phyloP scores from a whole-genome alignment of 2,113 vertebrate genomes.

The Philantomba maxwellii region DNA sequence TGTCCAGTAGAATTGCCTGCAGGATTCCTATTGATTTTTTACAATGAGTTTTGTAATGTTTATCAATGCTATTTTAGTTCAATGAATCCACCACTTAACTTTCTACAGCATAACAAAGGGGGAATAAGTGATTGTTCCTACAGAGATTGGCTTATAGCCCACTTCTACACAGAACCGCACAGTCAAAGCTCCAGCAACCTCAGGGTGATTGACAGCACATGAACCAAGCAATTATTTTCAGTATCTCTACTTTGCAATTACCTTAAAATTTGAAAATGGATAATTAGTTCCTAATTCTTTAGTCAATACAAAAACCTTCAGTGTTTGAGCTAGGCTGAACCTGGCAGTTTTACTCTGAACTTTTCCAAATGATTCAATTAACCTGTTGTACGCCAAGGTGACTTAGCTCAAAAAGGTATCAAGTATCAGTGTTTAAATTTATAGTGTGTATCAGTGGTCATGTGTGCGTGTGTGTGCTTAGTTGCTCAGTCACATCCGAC shows the following conservation, averaged over 20 bases:
- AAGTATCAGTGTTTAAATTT: background rate
- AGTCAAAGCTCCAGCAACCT: constrained; percentile 34
- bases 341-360: constrained; percentile 29
- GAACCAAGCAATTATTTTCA: constrained; percentile 62
- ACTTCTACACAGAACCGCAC: background rate
- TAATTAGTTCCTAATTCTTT: constrained; percentile 68
- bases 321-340: background rate
- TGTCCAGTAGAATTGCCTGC: constrained; percentile 3
- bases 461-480: background rate
- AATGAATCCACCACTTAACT: constrained; percentile 14
- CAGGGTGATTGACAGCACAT: constrained; percentile 31
- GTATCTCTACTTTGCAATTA: constrained; percentile 47
- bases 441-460: background rate
- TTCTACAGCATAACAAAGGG: constrained; percentile 6
- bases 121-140: constrained; percentile 1
- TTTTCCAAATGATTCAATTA: background rate
- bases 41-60: constrained; percentile 35
- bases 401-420: background rate
- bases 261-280: constrained; percentile 64
- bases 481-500: background rate
- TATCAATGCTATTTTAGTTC: constrained; percentile 48
- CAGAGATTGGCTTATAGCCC: background rate
- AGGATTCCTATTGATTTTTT: constrained; percentile 52
- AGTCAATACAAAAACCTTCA: constrained; percentile 34
- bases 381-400: background rate